Percentiles rank a stretch among this genome's conserved stretches.
These are phyloP conservation scores for Eumeta japonica DNA, from an alignment of 1,140 invertebrate species.

Conservation along the genomic window DNA sequence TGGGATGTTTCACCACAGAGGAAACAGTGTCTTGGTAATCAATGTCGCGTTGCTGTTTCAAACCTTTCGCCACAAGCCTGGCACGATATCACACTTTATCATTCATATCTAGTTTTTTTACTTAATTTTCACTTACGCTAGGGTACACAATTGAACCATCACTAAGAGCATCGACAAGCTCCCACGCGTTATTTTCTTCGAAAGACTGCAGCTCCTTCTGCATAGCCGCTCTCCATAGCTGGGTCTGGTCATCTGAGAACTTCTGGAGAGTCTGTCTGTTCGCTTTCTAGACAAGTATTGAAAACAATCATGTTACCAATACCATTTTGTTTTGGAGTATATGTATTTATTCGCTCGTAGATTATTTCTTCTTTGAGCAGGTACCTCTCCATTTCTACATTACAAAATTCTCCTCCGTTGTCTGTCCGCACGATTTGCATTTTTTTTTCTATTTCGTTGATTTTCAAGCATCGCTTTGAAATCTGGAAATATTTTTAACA, in stretches of 20 bases:
- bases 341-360: constrained; percentile 31
- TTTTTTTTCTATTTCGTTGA: constrained; percentile 21
- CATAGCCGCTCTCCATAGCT: constrained; percentile 15
- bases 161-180: constrained; percentile 23
- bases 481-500: constrained; percentile 18
- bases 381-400: constrained; percentile 15
- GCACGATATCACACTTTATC: constrained; percentile 4
- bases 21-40: constrained; percentile 9
- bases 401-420: constrained; percentile 33
- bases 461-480: constrained; percentile 29
- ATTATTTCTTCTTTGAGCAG: constrained; percentile 19
- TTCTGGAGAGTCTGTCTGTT: constrained; percentile 3
- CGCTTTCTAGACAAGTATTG: constrained; percentile 1
- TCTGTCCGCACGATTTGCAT: constrained; percentile 29
- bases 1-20: constrained; percentile 9
- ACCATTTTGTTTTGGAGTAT: constrained; percentile 53
- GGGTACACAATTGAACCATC: constrained; percentile 21
- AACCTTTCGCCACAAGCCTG: constrained; percentile 9
- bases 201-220: constrained; percentile 23
- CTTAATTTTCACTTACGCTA: constrained; percentile 12
- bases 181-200: constrained; percentile 29
- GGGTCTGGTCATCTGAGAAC: constrained; percentile 7
- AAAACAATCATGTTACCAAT: constrained; percentile 2
- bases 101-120: constrained; percentile 8
- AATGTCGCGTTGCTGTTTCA: too few species aligned